These are phyloP conservation scores for Protula sp. DNA, from an alignment of 2,888 invertebrate species.

Conservation along the genomic window DNA sequence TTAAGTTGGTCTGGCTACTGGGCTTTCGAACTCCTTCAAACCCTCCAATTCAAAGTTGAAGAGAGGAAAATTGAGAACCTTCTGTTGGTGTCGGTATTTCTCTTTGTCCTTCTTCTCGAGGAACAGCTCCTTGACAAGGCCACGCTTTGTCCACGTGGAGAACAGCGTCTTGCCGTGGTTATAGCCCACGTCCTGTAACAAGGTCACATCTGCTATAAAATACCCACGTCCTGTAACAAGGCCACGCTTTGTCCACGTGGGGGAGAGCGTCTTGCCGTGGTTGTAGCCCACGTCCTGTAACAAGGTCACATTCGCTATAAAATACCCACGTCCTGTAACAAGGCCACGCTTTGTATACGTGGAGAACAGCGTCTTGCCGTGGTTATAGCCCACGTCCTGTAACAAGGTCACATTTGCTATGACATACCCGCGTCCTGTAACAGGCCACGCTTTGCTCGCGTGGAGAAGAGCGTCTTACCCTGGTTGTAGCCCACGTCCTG, in stretches of 20 bases:
- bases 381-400: conserved; percentile 52
- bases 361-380: conserved; percentile 48
- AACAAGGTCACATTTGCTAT: too few relatives aligned
- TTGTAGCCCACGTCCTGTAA: too few relatives aligned
- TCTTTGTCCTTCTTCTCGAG: conserved; percentile 28
- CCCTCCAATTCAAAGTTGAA: too few relatives aligned
- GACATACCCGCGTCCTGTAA: too few relatives aligned
- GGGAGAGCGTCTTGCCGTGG: too few relatives aligned
- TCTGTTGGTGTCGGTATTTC: background rate
- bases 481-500: conserved; percentile 53
- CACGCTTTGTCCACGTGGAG: conserved; percentile 46
- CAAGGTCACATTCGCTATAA: too few relatives aligned
- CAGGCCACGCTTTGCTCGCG: conserved; percentile 46
- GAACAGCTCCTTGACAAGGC: conserved; percentile 42
- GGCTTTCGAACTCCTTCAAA: too few relatives aligned
- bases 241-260: too few relatives aligned
- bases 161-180: conserved; percentile 50
- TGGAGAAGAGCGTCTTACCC: conserved; percentile 47
- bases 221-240: too few relatives aligned
- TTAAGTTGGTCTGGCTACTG: too few relatives aligned
- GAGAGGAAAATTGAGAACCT: too few relatives aligned
- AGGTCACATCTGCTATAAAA: too few relatives aligned
- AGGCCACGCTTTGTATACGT: conserved; percentile 47
- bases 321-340: conserved; percentile 34
- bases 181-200: conserved; percentile 49